phyloP scores from a whole-genome alignment of 2,113 vertebrate genomes.

The Nicator chloris region DNA sequence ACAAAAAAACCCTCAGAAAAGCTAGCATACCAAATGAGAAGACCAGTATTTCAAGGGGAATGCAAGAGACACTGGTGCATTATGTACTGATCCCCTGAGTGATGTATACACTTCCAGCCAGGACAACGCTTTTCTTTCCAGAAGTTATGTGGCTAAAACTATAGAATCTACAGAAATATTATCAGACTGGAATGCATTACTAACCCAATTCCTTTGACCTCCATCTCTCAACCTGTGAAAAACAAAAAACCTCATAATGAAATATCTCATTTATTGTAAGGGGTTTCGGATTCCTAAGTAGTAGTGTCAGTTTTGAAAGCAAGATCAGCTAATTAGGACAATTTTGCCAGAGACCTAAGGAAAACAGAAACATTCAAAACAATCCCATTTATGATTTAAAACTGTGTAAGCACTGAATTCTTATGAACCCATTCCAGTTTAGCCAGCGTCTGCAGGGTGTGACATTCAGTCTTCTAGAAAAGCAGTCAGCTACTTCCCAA shows the following conservation, averaged over 20 bases:
- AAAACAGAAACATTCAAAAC: background rate
- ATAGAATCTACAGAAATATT: background rate
- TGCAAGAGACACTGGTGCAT: background rate
- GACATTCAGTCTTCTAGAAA: background rate
- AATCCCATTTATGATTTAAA: background rate
- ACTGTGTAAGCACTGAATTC: background rate
- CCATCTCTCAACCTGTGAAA: background rate
- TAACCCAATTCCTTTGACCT: background rate
- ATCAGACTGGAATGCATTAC: background rate
- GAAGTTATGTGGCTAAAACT: background rate
- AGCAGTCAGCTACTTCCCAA: background rate
- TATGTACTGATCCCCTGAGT: background rate
- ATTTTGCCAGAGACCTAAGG: background rate
- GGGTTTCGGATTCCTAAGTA: background rate
- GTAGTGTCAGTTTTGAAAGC: background rate
- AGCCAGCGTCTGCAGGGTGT: background rate
- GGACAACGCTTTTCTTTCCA: background rate
- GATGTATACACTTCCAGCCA: background rate
- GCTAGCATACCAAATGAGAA: background rate
- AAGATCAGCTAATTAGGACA: background rate
- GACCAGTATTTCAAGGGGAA: background rate
- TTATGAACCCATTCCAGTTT: background rate
- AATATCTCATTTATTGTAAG: background rate
- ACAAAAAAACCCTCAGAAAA: background rate
- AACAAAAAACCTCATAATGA: background rate